Conservation (phyloP, 2,113 vertebrate species). For the Prinia subflava region DNA sequence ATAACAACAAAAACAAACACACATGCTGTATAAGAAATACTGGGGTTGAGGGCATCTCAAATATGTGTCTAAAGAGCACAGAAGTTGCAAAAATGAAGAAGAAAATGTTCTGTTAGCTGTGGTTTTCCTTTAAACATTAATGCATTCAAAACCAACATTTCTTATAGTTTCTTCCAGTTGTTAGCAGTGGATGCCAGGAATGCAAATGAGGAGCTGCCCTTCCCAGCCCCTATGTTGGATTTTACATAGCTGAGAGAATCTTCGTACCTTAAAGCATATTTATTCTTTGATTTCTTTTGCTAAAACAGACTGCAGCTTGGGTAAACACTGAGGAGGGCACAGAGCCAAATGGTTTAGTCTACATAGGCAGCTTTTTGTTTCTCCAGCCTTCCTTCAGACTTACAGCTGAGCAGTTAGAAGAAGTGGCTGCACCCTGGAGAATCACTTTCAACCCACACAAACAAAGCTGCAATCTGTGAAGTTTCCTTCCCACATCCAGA, state of each 20-base stretch:
- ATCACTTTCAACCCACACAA: neutral
- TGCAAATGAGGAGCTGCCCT: slow-evolving; percentile 51
- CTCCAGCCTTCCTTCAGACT: slow-evolving; percentile 47
- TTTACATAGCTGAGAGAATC: slow-evolving; percentile 46
- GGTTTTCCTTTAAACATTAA: slow-evolving; percentile 27
- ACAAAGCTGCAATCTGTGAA: slow-evolving; percentile 40
- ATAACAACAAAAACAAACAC: neutral
- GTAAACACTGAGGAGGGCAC: slow-evolving; percentile 36
- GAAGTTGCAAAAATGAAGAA: neutral
- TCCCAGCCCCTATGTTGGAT: neutral
- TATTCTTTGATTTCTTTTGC: slow-evolving; percentile 54
- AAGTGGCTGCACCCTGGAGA: slow-evolving; percentile 24
- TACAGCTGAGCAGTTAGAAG: slow-evolving; percentile 42
- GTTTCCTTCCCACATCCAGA: neutral
- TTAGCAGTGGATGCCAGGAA: slow-evolving; percentile 16
- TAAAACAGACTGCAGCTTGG: slow-evolving; percentile 45
- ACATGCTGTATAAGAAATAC: neutral
- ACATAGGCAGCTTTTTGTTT: slow-evolving; percentile 55
- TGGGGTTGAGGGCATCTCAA: neutral
- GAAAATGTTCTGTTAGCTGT: neutral
- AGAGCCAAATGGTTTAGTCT: slow-evolving; percentile 47
- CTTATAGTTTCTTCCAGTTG: neutral
- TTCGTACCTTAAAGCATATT: slow-evolving; percentile 63
- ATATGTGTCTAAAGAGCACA: neutral
- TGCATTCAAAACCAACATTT: neutral